phyloP scores from a whole-genome alignment of 2,888 invertebrate genomes.

The Apodemia zela region DNA sequence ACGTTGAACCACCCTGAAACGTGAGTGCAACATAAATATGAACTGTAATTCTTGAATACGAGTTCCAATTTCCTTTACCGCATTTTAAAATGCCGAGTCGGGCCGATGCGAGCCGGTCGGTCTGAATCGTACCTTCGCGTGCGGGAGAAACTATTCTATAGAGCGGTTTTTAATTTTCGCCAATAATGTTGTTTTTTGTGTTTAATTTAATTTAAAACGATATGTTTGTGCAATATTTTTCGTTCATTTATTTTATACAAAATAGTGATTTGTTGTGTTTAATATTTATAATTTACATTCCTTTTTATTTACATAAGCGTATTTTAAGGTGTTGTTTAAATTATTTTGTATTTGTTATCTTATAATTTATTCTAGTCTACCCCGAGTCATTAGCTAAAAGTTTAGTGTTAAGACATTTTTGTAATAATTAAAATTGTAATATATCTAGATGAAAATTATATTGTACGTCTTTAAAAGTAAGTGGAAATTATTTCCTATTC shows the following conservation, averaged over 20 bases:
- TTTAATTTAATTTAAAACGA: conserved; percentile 15
- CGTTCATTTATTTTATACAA: conserved; percentile 26
- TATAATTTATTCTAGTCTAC: conserved; percentile 37
- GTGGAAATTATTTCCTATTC: conserved; percentile 39
- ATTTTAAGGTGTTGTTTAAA: conserved; percentile 39
- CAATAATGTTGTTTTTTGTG: not conserved
- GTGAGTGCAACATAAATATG: no score
- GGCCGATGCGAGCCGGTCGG: no score
- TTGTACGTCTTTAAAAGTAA: conserved; percentile 28
- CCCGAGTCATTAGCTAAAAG: conserved; percentile 36
- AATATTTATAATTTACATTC: conserved; percentile 37
- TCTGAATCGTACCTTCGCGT: no score
- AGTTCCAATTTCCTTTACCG: no score
- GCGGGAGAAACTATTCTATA: not conserved
- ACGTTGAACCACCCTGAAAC: no score
- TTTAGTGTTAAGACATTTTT: conserved; percentile 38
- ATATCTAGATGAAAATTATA: conserved; percentile 43
- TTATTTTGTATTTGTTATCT: conserved; percentile 35
- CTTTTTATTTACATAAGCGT: conserved; percentile 36
- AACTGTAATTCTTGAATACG: no score
- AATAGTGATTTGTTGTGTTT: conserved; percentile 24
- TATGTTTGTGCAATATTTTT: conserved; percentile 23
- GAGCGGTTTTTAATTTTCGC: not conserved
- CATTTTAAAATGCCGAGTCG: no score
- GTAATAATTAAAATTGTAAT: conserved; percentile 40